Percentiles rank a stretch among this genome's conserved stretches.
These are phyloP conservation scores for Netelia fuscicornis DNA, from an alignment of 2,888 invertebrate species.

Conservation along the genomic window DNA sequence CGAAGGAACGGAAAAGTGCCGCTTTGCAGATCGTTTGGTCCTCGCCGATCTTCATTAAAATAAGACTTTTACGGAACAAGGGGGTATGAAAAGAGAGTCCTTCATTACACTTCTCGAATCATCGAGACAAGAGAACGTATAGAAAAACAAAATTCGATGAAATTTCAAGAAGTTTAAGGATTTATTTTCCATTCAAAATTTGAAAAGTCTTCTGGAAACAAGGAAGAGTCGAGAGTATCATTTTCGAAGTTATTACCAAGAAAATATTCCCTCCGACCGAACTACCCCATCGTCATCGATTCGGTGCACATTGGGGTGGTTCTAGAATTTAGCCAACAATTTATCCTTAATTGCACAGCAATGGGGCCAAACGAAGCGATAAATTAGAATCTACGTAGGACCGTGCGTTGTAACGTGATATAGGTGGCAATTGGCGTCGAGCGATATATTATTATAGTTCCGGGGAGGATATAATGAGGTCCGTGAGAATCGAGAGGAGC, in stretches of 20 bases:
- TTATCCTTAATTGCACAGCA: constrained; percentile 25
- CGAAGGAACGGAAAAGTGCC: neutral
- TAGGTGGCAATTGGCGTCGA: neutral
- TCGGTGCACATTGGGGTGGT: neutral
- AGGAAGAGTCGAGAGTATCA: too few relatives aligned
- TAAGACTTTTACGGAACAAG: neutral
- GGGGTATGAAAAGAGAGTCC: too few relatives aligned
- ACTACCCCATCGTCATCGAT: neutral
- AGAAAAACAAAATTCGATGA: too few relatives aligned
- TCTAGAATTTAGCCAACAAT: constrained; percentile 22
- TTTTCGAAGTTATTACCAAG: too few relatives aligned
- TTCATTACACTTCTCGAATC: too few relatives aligned
- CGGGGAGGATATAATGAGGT: constrained; percentile 43
- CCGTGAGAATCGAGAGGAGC: constrained; percentile 33
- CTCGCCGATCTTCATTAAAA: constrained; percentile 15
- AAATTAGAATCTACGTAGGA: constrained; percentile 41
- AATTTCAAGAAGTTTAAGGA: too few relatives aligned
- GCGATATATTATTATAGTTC: constrained; percentile 2
- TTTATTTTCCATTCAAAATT: too few relatives aligned
- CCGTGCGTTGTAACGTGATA: neutral
- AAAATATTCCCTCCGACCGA: neutral
- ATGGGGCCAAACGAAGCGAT: constrained; percentile 25
- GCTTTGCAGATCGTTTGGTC: constrained; percentile 1
- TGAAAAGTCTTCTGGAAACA: too few relatives aligned
- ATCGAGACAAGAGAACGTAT: too few relatives aligned